A percentile compares a stretch with the other conserved stretches of the same genome.
Evolutionary conservation across 2,113 vertebrate species (phyloP).

Genomic region (Romanogobio albipinnatus): DNA sequence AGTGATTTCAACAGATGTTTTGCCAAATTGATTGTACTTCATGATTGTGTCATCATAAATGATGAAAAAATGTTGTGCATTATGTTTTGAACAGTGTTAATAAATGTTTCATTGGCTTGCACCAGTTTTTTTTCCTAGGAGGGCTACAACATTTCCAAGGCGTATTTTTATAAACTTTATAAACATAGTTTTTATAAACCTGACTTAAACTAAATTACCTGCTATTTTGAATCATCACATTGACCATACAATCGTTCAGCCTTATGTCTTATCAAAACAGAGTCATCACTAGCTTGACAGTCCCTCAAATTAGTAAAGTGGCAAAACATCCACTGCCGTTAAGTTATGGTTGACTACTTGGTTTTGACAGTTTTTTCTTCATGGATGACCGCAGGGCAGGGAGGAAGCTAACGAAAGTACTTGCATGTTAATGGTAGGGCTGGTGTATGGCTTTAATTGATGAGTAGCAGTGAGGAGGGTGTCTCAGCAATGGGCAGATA

Average conservation of each 20-base stretch:
- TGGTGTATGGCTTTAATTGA: constrained; percentile 66
- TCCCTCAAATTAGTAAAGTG: constrained; percentile 53
- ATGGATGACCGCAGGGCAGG: constrained; percentile 46
- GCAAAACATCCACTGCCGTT: constrained; percentile 48
- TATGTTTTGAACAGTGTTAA: constrained; percentile 65
- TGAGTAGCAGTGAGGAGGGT: constrained; percentile 68
- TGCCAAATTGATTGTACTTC: constrained; percentile 50
- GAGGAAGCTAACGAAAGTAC: constrained; percentile 51
- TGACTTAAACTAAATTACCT: neutral
- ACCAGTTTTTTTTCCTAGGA: neutral
- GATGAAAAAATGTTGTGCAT: constrained; percentile 48
- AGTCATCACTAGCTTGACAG: constrained; percentile 51
- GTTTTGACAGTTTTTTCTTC: constrained; percentile 55
- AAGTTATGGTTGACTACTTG: constrained; percentile 53
- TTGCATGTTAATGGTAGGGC: constrained; percentile 63
- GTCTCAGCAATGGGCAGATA: constrained; percentile 74
- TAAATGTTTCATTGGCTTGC: constrained; percentile 59
- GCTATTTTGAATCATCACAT: neutral
- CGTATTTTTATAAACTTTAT: neutral
- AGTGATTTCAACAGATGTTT: constrained; percentile 50
- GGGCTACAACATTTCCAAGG: neutral
- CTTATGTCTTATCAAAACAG: constrained; percentile 18
- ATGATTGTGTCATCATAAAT: constrained; percentile 55
- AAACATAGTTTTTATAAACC: neutral
- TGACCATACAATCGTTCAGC: neutral